Percentiles rank a stretch among this genome's conserved stretches.
Evolutionary conservation across 35 echinoderm and acorn worm species (phyloP).

Genomic region (Holothuria glaberrima): DNA sequence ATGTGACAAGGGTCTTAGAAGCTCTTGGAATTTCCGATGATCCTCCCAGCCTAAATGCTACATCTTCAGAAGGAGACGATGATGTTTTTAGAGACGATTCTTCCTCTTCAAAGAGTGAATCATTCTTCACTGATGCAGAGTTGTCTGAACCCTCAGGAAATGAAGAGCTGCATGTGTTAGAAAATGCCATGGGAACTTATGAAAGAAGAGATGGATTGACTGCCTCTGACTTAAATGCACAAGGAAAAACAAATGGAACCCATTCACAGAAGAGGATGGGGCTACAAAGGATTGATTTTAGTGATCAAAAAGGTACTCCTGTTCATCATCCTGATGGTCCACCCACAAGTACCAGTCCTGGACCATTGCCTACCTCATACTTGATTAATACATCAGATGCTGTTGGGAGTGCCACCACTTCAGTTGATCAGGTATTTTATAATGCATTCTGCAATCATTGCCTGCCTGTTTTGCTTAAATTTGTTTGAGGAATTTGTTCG

Average conservation of each 20-base stretch:
- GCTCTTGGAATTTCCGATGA: conserved; percentile 50
- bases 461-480: not conserved
- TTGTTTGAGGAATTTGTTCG: too few relatives aligned
- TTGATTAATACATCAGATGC: conserved; percentile 41
- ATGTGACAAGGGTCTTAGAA: conserved; percentile 37
- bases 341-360: conserved; percentile 48
- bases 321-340: conserved; percentile 7
- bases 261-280: not conserved
- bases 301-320: not conserved
- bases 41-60: conserved; percentile 24
- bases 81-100: conserved; percentile 56
- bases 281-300: not conserved
- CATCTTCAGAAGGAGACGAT: conserved; percentile 42
- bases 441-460: not conserved
- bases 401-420: not conserved
- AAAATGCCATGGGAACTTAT: not conserved
- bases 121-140: conserved; percentile 50
- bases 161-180: conserved; percentile 1
- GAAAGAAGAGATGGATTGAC: not conserved
- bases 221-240: not conserved
- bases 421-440: conserved; percentile 41
- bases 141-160: conserved; percentile 20
- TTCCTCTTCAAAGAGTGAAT: conserved; percentile 50
- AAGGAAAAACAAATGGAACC: not conserved
- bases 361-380: conserved; percentile 49